phyloP scores from a whole-genome alignment of 2,888 invertebrate genomes.

The Conistra vaccinii region DNA sequence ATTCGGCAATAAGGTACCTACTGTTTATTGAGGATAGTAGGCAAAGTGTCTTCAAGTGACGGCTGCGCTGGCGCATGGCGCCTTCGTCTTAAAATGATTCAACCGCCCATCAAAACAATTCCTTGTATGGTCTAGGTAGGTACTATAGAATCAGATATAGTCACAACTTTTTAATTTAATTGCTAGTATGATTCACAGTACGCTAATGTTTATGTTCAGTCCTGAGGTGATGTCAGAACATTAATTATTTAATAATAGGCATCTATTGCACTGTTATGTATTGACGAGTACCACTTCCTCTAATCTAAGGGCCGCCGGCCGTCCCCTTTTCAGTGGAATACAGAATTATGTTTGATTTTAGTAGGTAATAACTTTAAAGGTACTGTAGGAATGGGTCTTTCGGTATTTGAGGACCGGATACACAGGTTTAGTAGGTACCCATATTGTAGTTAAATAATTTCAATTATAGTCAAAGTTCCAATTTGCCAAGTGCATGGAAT shows the following conservation, averaged over 20 bases:
- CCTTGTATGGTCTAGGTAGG: slow-evolving; percentile 10
- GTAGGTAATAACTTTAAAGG: background rate
- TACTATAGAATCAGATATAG: background rate
- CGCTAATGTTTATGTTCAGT: background rate
- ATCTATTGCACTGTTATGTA: background rate
- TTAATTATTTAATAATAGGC: no score
- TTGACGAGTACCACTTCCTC: background rate
- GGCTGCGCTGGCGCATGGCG: background rate
- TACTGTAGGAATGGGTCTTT: background rate
- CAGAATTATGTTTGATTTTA: no score
- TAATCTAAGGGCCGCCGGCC: background rate
- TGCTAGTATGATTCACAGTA: slow-evolving; percentile 28
- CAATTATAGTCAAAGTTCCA: background rate
- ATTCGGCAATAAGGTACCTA: background rate
- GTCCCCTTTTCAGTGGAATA: background rate
- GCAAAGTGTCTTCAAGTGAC: no score
- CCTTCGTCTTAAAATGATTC: slow-evolving; percentile 29
- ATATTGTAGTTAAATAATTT: no score
- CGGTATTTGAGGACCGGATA: background rate
- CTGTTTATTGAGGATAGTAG: background rate
- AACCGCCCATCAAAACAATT: slow-evolving; percentile 19
- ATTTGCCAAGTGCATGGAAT: background rate
- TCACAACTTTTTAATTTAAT: background rate
- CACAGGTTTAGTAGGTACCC: no score
- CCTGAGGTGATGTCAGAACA: no score